phyloP scores from a whole-genome alignment of 2,888 invertebrate species.

The Lingula anatina region DNA sequence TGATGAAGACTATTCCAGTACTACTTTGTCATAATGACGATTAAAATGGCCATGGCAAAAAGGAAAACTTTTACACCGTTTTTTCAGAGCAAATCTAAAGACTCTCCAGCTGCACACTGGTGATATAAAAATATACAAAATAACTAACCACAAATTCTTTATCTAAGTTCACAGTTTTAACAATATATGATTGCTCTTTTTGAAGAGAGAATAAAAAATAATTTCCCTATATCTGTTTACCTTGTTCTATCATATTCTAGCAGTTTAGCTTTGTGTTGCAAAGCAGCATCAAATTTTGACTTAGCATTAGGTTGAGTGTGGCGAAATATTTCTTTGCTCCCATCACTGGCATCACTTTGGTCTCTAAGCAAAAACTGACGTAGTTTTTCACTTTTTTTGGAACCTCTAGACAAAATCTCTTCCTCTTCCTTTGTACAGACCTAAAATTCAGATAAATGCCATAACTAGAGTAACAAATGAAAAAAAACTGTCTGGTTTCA shows the following conservation, averaged over 20 bases:
- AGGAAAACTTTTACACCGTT: too few relatives aligned
- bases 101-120: too few relatives aligned
- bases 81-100: not conserved
- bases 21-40: not conserved
- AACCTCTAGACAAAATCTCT: conserved; percentile 62
- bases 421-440: conserved; percentile 71
- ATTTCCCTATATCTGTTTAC: conserved; percentile 48
- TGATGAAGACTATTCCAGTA: too few relatives aligned
- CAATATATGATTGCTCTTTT: too few relatives aligned
- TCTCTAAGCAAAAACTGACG: conserved; percentile 61
- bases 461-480: too few relatives aligned
- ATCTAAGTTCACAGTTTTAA: too few relatives aligned
- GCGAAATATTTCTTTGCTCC: too few relatives aligned
- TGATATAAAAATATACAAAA: too few relatives aligned
- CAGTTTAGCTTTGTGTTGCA: conserved; percentile 73
- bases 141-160: too few relatives aligned
- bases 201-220: too few relatives aligned
- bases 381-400: conserved; percentile 66
- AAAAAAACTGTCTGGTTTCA: too few relatives aligned
- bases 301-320: conserved; percentile 16
- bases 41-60: too few relatives aligned
- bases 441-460: conserved; percentile 52
- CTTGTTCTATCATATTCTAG: conserved; percentile 79
- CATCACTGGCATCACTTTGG: conserved; percentile 9
- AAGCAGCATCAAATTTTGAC: conserved; percentile 65